Percentiles rank a stretch among this genome's conserved stretches.
These are phyloP conservation scores for Microcaecilia unicolor DNA, from an alignment of 2,797 vertebrate genomes.

Conservation along the genomic window DNA sequence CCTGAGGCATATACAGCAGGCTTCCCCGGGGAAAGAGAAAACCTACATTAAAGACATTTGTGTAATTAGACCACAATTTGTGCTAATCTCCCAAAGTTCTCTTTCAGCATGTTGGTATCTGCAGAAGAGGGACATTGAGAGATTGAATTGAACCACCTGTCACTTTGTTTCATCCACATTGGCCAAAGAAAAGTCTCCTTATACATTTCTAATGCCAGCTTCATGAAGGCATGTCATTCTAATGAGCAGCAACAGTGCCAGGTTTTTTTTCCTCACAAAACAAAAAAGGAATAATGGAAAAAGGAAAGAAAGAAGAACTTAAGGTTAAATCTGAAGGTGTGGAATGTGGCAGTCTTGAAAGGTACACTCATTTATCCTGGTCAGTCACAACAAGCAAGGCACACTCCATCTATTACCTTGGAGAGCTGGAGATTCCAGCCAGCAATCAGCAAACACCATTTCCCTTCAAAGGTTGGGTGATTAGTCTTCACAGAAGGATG, in stretches of 20 bases:
- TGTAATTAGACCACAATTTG: conserved; percentile 31
- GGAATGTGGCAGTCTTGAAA: background rate
- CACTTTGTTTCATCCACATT: conserved; percentile 5
- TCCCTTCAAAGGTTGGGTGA: background rate
- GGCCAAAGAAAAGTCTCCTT: background rate
- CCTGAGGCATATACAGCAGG: conserved; percentile 16
- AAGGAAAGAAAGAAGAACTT: background rate
- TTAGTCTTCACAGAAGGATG: too few species aligned
- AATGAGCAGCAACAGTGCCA: background rate
- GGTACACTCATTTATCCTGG: background rate
- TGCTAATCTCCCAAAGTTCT: conserved; percentile 18
- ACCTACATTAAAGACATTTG: conserved; percentile 23
- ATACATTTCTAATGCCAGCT: background rate
- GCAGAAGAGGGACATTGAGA: conserved; percentile 8
- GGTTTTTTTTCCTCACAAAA: conserved; percentile 5
- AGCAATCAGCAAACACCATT: background rate
- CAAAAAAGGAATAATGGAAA: background rate
- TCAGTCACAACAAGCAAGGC: background rate
- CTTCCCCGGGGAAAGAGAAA: conserved; percentile 25
- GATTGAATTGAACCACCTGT: conserved; percentile 11
- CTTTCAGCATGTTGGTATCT: conserved; percentile 9
- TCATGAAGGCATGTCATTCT: conserved; percentile 11
- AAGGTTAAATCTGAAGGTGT: background rate
- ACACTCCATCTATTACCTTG: background rate
- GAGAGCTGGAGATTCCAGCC: background rate